These are phyloP conservation scores for Climacteris rufus DNA, from an alignment of 2,113 vertebrate genomes.

Conservation along the genomic window DNA sequence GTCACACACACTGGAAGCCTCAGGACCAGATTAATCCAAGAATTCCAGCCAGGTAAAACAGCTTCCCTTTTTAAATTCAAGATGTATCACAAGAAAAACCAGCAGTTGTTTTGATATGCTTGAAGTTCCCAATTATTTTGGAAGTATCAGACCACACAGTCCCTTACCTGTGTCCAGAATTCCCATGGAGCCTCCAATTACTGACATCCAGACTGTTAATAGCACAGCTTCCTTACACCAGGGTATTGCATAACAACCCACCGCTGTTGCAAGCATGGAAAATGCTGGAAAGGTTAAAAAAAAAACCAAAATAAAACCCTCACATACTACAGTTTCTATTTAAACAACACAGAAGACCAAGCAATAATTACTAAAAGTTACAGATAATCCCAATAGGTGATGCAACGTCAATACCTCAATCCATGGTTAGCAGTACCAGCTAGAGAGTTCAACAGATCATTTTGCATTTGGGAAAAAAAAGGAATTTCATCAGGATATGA, in stretches of 20 bases:
- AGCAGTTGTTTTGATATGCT: background rate
- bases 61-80: background rate
- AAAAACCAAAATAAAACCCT: background rate
- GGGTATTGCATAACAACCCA: constrained; percentile 83
- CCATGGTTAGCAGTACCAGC: background rate
- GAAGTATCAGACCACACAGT: background rate
- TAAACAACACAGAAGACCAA: background rate
- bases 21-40: background rate
- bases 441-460: background rate
- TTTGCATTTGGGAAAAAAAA: background rate
- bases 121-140: background rate
- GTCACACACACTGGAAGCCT: background rate
- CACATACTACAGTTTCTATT: background rate
- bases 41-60: background rate
- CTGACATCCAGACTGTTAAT: constrained; percentile 78
- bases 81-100: background rate
- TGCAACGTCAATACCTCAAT: background rate
- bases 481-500: background rate
- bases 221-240: constrained; percentile 83
- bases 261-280: constrained; percentile 78
- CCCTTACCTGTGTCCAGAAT: constrained; percentile 88
- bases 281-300: constrained; percentile 55
- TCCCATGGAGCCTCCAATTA: constrained; percentile 86
- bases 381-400: background rate
- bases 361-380: background rate